Evolutionary conservation across 2,113 vertebrate genomes (phyloP), one percentile per base, ranked within the genome.

Genomic region (Hoplias malabaricus): DNA sequence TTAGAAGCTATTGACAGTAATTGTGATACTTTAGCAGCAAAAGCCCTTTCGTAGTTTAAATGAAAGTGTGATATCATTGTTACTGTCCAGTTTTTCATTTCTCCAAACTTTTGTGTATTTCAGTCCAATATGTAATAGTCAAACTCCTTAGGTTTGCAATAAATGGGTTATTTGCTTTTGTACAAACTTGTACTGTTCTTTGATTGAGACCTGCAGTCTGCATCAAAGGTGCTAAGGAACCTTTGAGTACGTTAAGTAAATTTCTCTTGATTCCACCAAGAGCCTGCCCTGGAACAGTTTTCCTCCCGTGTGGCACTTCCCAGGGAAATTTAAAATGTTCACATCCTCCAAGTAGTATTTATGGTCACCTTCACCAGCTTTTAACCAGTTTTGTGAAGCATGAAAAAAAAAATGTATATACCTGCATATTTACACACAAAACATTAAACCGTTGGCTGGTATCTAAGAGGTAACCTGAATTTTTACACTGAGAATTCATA

Each of bases 91-190:
- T 69, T 77, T 80, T 56, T 25, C 3, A 68, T 36, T 73, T n/a
- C 65, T 57, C 36, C 23, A 13, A 16, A 10, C 68, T 21, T 36
- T 75, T 65, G 42, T 63, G 59, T 75, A 82, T 66, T 77, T 57
- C 63, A 75, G 81, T 84, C 84, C 76, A 86, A 70, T 69, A 82
- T 93, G 91, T 93, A 90, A 84, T 82, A 73, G 62, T 84, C 81
- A 86, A 90, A 79, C 74, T 86, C 78, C 80, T 83, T 89, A 90
- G 91, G 89, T 75, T 80, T 90, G 86, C 89, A 93, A 93, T 93
- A 93, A 93, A 93, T 85, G 61, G 84, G 80, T 85, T 50, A 25
- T 84, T 92, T 88, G 86, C 84, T 89, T 91, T 91, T 91, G 90
- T 88, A 90, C 84, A 75, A n/a, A 86, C 61, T 87, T 86, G 85